These are phyloP conservation scores for Pycnonotus jocosus DNA, from an alignment of 2,113 vertebrate genomes.

Conservation along the genomic window DNA sequence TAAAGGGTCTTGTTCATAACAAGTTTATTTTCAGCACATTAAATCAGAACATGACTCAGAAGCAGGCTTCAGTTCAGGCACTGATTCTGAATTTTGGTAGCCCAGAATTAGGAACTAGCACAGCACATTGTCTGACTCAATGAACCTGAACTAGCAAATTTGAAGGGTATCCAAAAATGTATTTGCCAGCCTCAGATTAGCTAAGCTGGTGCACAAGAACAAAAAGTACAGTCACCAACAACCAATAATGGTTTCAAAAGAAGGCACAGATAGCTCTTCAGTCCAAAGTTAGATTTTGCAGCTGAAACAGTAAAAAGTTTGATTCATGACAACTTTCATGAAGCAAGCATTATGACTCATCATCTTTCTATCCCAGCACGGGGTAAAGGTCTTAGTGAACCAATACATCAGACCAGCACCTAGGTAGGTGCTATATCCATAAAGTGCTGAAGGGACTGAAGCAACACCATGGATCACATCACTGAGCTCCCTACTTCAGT, in stretches of 20 bases:
- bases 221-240: slow-evolving; percentile 2
- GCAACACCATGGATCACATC: background rate
- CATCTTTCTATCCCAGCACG: background rate
- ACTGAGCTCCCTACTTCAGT: background rate
- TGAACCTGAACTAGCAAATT: slow-evolving; percentile 4
- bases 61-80: background rate
- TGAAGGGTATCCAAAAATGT: slow-evolving; percentile 32
- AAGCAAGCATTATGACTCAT: background rate
- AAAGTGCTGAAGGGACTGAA: background rate
- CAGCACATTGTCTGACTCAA: background rate
- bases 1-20: background rate
- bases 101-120: slow-evolving; percentile 7
- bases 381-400: background rate
- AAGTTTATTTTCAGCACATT: slow-evolving; percentile 46
- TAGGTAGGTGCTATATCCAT: accelerated
- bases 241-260: background rate
- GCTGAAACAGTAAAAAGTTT: background rate
- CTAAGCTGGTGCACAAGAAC: background rate
- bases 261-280: background rate
- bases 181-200: slow-evolving; percentile 23
- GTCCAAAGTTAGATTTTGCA: background rate
- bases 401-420: background rate
- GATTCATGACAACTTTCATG: background rate
- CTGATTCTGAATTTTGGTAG: background rate
- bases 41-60: slow-evolving; percentile 36